A percentile compares a stretch with the other conserved stretches of the same genome.
These are phyloP conservation scores for Plodia interpunctella DNA, from an alignment of 1,140 invertebrate genomes.

Conservation along the genomic window DNA sequence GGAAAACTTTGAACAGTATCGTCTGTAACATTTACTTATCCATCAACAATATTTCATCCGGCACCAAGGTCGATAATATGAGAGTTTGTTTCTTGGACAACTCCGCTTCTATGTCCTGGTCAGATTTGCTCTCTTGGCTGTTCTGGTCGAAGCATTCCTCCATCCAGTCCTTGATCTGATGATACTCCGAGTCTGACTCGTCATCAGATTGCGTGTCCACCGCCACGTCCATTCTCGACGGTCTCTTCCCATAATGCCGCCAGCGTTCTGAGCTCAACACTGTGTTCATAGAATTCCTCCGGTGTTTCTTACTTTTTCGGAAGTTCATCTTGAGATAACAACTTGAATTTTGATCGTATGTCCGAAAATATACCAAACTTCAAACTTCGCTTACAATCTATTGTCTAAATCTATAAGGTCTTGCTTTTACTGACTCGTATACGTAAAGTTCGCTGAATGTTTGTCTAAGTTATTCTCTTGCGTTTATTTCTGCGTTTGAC, in stretches of 20 bases:
- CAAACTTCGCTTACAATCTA: constrained; percentile 22
- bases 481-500: constrained; percentile 3
- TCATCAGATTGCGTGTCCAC: constrained; percentile 43
- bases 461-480: background rate
- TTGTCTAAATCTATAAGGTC: constrained; percentile 34
- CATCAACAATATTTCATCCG: constrained; percentile 60
- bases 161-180: constrained; percentile 50
- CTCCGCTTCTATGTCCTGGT: constrained; percentile 59
- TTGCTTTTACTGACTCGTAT: background rate
- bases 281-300: constrained; percentile 44
- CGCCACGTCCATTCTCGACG: constrained; percentile 33
- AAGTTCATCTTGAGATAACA: constrained; percentile 22
- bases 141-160: constrained; percentile 54
- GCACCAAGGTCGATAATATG: constrained; percentile 60
- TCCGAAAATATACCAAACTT: constrained; percentile 24
- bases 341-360: constrained; percentile 43
- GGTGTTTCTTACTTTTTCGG: constrained; percentile 29
- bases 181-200: constrained; percentile 32
- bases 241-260: constrained; percentile 34
- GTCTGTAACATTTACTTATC: constrained; percentile 41
- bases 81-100: constrained; percentile 60
- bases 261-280: constrained; percentile 51
- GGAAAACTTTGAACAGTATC: background rate
- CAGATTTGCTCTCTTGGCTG: constrained; percentile 34
- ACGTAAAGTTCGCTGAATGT: too few relatives aligned